Percentiles rank a stretch among this genome's conserved stretches.
phyloP scores from a whole-genome alignment of 1,140 invertebrate genomes.

The Medauroidea extradentata region DNA sequence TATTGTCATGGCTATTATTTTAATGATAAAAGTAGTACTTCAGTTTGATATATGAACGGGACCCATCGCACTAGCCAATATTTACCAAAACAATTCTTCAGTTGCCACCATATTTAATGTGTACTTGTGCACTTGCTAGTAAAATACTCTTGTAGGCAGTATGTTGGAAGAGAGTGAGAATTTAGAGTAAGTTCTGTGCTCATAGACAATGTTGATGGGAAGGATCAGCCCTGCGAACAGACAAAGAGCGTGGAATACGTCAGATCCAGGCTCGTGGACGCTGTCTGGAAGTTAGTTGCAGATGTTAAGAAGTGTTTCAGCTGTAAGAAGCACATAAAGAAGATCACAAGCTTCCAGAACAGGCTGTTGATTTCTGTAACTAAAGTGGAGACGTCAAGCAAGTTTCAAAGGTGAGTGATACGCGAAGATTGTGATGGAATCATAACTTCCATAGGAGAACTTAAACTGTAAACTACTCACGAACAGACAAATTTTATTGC shows the following conservation, averaged over 20 bases:
- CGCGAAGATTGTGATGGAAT: not conserved
- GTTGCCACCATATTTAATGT: no score
- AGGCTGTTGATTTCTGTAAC: slow-evolving; percentile 51
- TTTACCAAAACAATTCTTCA: no score
- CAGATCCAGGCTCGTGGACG: slow-evolving; percentile 54
- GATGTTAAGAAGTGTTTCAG: slow-evolving; percentile 55
- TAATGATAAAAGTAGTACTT: no score
- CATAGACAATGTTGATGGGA: not conserved
- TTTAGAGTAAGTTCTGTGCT: no score
- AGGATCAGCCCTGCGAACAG: not conserved
- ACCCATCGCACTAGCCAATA: no score
- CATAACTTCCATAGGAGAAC: not conserved
- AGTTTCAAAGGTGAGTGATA: not conserved
- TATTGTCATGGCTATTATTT: no score
- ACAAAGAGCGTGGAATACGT: slow-evolving; percentile 58
- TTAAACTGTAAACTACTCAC: not conserved
- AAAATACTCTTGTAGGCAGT: no score
- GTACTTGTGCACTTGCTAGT: no score
- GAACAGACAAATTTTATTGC: not conserved
- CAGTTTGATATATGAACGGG: no score
- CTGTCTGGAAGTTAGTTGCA: slow-evolving; percentile 51
- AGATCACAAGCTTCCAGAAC: slow-evolving; percentile 56
- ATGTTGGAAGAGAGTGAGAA: no score
- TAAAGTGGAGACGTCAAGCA: slow-evolving; percentile 2
- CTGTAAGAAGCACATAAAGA: slow-evolving; percentile 55